phyloP scores from a whole-genome alignment of 2,888 invertebrate genomes.

The Pristionchus exspectatus region DNA sequence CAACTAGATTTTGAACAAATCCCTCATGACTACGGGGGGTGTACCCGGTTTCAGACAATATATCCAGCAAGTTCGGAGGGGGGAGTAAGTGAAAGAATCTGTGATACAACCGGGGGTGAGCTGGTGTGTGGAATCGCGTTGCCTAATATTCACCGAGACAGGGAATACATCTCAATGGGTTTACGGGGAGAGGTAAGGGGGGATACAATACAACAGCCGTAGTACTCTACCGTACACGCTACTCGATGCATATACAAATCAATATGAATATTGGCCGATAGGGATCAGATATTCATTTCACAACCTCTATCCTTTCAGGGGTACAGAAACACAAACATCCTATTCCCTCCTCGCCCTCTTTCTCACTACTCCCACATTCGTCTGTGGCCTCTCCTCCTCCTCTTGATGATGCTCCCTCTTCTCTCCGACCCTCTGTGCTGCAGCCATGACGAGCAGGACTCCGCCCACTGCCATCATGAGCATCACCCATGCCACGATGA shows the following conservation, averaged over 20 bases:
- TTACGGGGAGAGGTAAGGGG: too few relatives aligned
- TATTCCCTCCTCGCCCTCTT: slow-evolving; percentile 20
- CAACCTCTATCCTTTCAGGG: too few relatives aligned
- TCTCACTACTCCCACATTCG: background rate
- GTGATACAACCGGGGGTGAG: background rate
- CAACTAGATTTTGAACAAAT: background rate
- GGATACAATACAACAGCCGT: background rate
- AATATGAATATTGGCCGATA: too few relatives aligned
- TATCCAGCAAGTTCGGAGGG: background rate
- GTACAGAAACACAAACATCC: too few relatives aligned
- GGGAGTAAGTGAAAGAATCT: background rate
- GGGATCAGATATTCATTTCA: too few relatives aligned
- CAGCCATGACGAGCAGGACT: slow-evolving; percentile 54
- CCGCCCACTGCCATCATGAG: slow-evolving; percentile 58
- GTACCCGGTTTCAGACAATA: background rate
- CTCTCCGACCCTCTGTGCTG: slow-evolving; percentile 53
- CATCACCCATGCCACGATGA: slow-evolving; percentile 63
- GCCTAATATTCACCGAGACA: slow-evolving; percentile 12
- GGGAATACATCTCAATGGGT: background rate
- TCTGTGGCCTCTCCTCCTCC: background rate
- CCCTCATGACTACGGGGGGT: slow-evolving; percentile 1
- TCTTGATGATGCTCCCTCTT: background rate
- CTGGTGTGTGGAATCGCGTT: background rate
- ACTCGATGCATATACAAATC: background rate
- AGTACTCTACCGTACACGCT: background rate